Percentiles rank a stretch among this genome's conserved stretches.
phyloP scores from a whole-genome alignment of 2,797 vertebrate species.

The Meda fulgida region DNA sequence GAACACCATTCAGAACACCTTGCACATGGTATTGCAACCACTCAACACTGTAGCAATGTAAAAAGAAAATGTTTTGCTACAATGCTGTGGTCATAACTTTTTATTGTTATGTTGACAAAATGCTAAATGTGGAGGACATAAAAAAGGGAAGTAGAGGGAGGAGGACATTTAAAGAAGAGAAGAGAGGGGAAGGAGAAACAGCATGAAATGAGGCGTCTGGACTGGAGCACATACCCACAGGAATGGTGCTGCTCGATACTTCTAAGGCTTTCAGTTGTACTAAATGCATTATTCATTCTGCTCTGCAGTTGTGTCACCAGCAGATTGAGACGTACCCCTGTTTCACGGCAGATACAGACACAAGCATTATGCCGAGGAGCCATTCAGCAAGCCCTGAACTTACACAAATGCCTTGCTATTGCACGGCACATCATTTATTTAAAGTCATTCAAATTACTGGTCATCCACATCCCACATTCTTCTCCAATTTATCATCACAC shows the following conservation, averaged over 20 bases:
- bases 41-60: not conserved
- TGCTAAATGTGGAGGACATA: slow-evolving; percentile 16
- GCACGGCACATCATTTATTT: slow-evolving; percentile 16
- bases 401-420: not conserved
- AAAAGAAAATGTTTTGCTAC: not conserved
- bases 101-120: slow-evolving; percentile 5
- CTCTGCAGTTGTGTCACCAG: slow-evolving; percentile 54
- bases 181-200: not conserved
- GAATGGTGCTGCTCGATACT: slow-evolving; percentile 55
- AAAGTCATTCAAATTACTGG: slow-evolving; percentile 23
- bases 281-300: slow-evolving; percentile 67
- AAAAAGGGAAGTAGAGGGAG: not conserved
- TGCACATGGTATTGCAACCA: not conserved
- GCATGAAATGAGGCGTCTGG: slow-evolving; percentile 55
- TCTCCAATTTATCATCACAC: not conserved
- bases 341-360: slow-evolving; percentile 35
- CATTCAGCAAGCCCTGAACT: not conserved
- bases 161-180: not conserved
- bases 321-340: slow-evolving; percentile 52
- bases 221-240: slow-evolving; percentile 51
- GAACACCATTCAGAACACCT: not conserved
- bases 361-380: slow-evolving; percentile 6
- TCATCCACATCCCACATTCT: slow-evolving; percentile 9
- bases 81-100: not conserved
- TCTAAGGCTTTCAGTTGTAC: slow-evolving; percentile 63